Conservation (phyloP, 2,797 vertebrate species). For the Bradypus variegatus region DNA sequence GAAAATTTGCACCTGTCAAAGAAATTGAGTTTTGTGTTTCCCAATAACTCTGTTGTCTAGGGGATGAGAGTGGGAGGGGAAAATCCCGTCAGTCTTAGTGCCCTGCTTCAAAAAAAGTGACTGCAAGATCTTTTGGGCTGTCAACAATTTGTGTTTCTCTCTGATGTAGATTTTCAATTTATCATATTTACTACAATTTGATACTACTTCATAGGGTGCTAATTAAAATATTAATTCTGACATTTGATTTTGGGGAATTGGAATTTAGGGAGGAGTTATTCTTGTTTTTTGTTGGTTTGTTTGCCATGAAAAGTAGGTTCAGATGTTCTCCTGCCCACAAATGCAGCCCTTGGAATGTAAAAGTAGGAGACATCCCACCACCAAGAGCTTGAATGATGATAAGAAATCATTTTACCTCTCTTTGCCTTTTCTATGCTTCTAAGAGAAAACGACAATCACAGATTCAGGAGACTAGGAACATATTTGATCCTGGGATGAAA, state of each 20-base stretch:
- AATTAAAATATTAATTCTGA: neutral
- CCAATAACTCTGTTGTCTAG: neutral
- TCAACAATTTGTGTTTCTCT: neutral
- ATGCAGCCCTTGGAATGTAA: neutral
- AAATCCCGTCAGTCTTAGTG: neutral
- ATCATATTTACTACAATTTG: neutral
- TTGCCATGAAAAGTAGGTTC: neutral
- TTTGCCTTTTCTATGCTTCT: neutral
- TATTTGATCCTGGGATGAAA: neutral
- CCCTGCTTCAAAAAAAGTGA: neutral
- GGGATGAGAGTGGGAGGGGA: neutral
- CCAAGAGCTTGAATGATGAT: neutral
- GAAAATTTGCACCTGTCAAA: neutral
- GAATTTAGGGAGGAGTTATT: neutral
- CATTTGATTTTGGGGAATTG: neutral
- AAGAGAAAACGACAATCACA: neutral
- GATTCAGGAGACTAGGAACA: neutral
- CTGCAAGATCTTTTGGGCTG: neutral
- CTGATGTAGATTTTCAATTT: neutral
- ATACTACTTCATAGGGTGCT: neutral
- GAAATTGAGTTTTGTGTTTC: neutral
- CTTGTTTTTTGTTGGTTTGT: neutral
- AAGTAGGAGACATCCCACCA: neutral
- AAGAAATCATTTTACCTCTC: neutral
- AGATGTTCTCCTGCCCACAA: neutral